phyloP scores from a whole-genome alignment of 2,797 vertebrate species.

The Notamacropus eugenii region DNA sequence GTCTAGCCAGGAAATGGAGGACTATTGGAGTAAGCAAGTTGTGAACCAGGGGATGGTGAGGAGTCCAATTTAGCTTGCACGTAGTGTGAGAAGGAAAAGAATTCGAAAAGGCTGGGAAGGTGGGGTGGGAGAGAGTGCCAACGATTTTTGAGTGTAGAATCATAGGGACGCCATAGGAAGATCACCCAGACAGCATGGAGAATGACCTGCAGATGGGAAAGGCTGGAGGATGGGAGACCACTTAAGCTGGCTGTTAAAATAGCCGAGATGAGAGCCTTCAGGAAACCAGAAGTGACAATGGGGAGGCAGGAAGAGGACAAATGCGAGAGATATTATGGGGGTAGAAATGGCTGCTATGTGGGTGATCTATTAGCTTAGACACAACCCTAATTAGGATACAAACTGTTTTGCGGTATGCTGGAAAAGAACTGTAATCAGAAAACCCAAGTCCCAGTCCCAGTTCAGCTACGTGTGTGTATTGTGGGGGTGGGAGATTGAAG shows the following conservation, averaged over 20 bases:
- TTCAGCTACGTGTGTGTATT: background rate
- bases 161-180: background rate
- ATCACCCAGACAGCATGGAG: background rate
- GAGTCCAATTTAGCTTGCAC: background rate
- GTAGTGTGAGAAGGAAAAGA: background rate
- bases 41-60: background rate
- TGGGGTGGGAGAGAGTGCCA: background rate
- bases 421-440: background rate
- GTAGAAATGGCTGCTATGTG: background rate
- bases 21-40: background rate
- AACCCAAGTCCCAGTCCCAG: background rate
- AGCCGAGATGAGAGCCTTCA: background rate
- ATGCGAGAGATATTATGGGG: background rate
- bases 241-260: background rate
- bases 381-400: conserved; percentile 4
- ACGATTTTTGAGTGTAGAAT: background rate
- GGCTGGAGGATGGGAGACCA: background rate
- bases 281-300: background rate
- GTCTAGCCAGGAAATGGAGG: background rate
- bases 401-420: background rate
- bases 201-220: background rate
- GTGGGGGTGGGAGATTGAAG: background rate
- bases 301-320: background rate
- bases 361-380: conserved; percentile 1
- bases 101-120: background rate